Evolutionary conservation across 2,888 invertebrate species (phyloP), one percentile per base, ranked within the genome.

Genomic region (Pseudoips prasinana): DNA sequence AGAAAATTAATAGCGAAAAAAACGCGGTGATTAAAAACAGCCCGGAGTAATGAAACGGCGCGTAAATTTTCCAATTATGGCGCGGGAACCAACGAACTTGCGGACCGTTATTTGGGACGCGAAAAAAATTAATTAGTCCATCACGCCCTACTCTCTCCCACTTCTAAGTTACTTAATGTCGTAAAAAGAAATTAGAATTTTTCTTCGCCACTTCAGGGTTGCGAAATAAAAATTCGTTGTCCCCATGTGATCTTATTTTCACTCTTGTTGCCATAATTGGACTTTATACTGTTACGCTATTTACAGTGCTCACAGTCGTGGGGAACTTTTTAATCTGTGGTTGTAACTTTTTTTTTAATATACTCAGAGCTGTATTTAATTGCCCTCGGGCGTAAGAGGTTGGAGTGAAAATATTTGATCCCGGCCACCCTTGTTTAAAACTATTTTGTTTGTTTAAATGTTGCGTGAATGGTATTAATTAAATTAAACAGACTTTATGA

Each of bases 81-180:
- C 78, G 73, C 78, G 69, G 75, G 71, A 73, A 67, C 67, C 65
- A 5, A 7, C 3, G 7, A 64, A 58, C 69, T 63, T 65, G 57
- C 32, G 14, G 35, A 35, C 36, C 34, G 47, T 42, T 41, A n/a
- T 43, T 70, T 66, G 57, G 66, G 54, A 59, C 53, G 60, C 71
- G 71, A 73, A 83, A 80, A 81, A 84, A 84, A 77, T 78, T 83
- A 84, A 83, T 85, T 83, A 81, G 70, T 58, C 63, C 58, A 69
- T 69, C 64, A 66, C 71, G 64, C 72, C 66, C 64, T 68, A 31
- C 67, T 72, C 58, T 46, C 54, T 61, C 58, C 50, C 40, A 44
- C 40, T 50, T 57, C 41, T 38, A 54, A 61, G 50, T 43, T 46
- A 52, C 46, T 57, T 50, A 56, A 58, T 47, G 39, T 47, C 58